Evolutionary conservation across 2,888 invertebrate species (phyloP).

Genomic region (Atrina japonica): DNA sequence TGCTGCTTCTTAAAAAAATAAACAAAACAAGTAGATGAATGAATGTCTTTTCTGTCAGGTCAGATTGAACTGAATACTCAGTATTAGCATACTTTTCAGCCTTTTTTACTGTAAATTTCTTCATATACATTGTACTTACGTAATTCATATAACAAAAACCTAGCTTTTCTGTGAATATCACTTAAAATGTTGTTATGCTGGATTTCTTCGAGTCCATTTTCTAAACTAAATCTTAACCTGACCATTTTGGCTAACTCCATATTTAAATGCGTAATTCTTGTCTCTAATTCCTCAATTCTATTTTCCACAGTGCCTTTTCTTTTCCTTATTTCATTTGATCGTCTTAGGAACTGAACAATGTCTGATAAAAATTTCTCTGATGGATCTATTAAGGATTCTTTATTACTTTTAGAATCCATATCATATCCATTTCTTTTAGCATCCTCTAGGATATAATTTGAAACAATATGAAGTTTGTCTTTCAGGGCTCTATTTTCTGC

Average conservation of each 20-base stretch:
- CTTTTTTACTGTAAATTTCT: too few species aligned
- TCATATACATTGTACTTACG: conserved; percentile 69
- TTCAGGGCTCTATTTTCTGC: conserved; percentile 57
- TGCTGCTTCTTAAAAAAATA: too few species aligned
- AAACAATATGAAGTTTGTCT: conserved; percentile 51
- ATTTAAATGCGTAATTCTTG: conserved; percentile 75
- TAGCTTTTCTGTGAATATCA: conserved; percentile 62
- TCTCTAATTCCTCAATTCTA: conserved; percentile 76
- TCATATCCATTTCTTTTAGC: conserved; percentile 55
- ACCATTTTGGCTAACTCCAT: conserved; percentile 73
- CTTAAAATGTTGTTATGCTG: conserved; percentile 55
- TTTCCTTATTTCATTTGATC: conserved; percentile 24
- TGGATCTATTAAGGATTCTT: conserved; percentile 37
- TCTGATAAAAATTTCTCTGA: conserved; percentile 41
- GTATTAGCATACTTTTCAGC: too few species aligned
- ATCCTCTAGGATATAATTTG: conserved; percentile 59
- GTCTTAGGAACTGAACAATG: conserved; percentile 23
- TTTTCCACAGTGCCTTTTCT: conserved; percentile 62
- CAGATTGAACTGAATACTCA: too few species aligned
- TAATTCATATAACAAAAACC: conserved; percentile 65
- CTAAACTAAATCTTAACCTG: conserved; percentile 68
- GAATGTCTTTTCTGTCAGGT: too few species aligned
- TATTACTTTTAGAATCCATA: conserved; percentile 7
- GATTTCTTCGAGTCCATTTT: conserved; percentile 73
- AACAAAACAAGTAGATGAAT: too few species aligned